Evolutionary conservation across 2,113 vertebrate species (phyloP).

Genomic region (Caranx melampygus): DNA sequence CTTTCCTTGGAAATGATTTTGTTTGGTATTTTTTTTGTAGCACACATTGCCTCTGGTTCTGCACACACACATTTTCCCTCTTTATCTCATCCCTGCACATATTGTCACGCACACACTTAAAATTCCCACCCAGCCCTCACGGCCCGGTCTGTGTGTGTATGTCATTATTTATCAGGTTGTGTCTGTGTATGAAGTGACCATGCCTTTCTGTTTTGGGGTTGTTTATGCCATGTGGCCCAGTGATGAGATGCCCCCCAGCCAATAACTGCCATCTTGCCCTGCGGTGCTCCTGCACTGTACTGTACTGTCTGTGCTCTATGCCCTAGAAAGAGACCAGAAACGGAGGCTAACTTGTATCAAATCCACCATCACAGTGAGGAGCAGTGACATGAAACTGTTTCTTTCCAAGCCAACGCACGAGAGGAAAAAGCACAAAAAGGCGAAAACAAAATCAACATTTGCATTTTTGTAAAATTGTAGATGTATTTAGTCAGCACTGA

Average conservation of each 20-base stretch:
- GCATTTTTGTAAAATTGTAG: slow-evolving; percentile 77
- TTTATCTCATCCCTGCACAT: slow-evolving; percentile 41
- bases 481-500: slow-evolving; percentile 75
- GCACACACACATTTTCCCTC: not conserved
- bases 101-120: slow-evolving; percentile 14
- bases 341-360: slow-evolving; percentile 31
- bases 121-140: slow-evolving; percentile 41
- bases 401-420: slow-evolving; percentile 47
- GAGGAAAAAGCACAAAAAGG: slow-evolving; percentile 79
- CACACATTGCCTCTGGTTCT: slow-evolving; percentile 41
- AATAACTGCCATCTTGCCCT: slow-evolving; percentile 77
- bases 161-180: slow-evolving; percentile 57
- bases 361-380: slow-evolving; percentile 24
- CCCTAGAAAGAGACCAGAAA: slow-evolving; percentile 40
- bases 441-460: slow-evolving; percentile 58
- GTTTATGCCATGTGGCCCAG: slow-evolving; percentile 60
- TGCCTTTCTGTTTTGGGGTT: slow-evolving; percentile 69
- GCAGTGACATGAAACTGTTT: slow-evolving; percentile 23
- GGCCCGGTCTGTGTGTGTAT: slow-evolving; percentile 58
- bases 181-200: slow-evolving; percentile 55
- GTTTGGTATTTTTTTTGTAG: slow-evolving; percentile 37
- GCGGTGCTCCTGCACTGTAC: slow-evolving; percentile 35
- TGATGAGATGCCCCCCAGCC: slow-evolving; percentile 66
- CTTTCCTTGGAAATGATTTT: slow-evolving; percentile 51
- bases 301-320: slow-evolving; percentile 25